phyloP scores from a whole-genome alignment of 2,797 vertebrate species.

The Malurus splendens region DNA sequence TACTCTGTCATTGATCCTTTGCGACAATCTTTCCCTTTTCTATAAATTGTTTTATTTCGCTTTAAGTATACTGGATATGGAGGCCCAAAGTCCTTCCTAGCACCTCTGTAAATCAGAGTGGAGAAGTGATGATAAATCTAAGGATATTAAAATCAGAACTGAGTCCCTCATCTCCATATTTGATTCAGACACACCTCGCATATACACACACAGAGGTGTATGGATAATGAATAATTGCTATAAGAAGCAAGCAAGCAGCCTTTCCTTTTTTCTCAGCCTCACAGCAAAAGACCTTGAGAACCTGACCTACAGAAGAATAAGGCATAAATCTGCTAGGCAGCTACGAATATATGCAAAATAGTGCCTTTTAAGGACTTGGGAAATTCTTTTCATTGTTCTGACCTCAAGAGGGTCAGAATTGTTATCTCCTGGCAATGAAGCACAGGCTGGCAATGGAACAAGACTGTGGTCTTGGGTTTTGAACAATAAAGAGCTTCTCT shows the following conservation, averaged over 20 bases:
- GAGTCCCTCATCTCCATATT: not conserved
- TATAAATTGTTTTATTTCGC: not conserved
- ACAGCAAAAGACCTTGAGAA: slow-evolving; percentile 42
- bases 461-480: slow-evolving; percentile 16
- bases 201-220: not conserved
- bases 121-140: not conserved
- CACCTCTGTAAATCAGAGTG: not conserved
- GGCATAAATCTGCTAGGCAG: slow-evolving; percentile 44
- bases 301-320: slow-evolving; percentile 23
- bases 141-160: not conserved
- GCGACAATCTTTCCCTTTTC: not conserved
- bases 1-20: not conserved
- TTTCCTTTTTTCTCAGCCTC: not conserved
- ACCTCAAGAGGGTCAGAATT: slow-evolving; percentile 53
- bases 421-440: slow-evolving; percentile 51
- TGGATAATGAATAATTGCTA: not conserved
- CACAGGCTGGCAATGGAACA: not conserved
- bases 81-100: not conserved
- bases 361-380: slow-evolving; percentile 51
- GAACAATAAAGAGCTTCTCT: not conserved
- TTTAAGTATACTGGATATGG: not conserved
- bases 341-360: slow-evolving; percentile 45
- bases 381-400: slow-evolving; percentile 65
- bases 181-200: not conserved
- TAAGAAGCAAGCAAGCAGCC: not conserved